A percentile compares a stretch with the other conserved stretches of the same genome.
Evolutionary conservation across 2,797 vertebrate genomes (phyloP).

Genomic region (Leucoraja ocellata): DNA sequence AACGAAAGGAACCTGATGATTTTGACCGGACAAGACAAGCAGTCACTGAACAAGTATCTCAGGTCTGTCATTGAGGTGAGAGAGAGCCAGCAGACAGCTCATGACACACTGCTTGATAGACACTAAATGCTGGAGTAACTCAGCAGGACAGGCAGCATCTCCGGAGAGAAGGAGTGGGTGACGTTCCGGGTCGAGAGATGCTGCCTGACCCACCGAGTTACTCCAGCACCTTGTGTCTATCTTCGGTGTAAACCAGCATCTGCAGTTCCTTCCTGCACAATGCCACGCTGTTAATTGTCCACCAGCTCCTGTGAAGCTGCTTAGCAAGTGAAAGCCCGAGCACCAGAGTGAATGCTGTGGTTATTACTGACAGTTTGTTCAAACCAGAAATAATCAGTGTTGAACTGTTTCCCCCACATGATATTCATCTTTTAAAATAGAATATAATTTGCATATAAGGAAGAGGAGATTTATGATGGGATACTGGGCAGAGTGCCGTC

Average conservation of each 20-base stretch:
- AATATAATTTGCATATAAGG: conserved; percentile 84
- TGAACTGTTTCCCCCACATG: conserved; percentile 51
- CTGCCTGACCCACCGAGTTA: no score
- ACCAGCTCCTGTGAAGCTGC: conserved; percentile 16
- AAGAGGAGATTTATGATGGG: conserved; percentile 72
- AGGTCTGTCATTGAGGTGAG: conserved; percentile 17
- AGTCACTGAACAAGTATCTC: conserved; percentile 34
- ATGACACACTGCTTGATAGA: conserved; percentile 12
- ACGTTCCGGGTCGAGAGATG: no score
- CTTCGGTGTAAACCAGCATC: no score
- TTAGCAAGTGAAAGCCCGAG: conserved; percentile 12
- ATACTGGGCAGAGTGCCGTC: conserved; percentile 57
- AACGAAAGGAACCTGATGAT: conserved; percentile 19
- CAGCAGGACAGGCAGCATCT: no score
- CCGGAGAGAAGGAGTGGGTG: no score
- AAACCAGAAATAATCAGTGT: not conserved
- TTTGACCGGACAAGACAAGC: conserved; percentile 34
- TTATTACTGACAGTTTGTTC: not conserved
- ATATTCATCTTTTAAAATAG: conserved; percentile 73
- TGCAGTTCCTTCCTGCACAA: no score
- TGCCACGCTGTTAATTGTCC: not conserved
- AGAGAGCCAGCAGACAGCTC: conserved; percentile 18
- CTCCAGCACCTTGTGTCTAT: no score
- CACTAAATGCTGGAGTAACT: not conserved
- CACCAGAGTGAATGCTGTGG: conserved; percentile 8